Percentiles rank a stretch among this genome's conserved stretches.
Evolutionary conservation across 2,888 invertebrate species (phyloP).

Genomic region (Pristionchus arcanus): DNA sequence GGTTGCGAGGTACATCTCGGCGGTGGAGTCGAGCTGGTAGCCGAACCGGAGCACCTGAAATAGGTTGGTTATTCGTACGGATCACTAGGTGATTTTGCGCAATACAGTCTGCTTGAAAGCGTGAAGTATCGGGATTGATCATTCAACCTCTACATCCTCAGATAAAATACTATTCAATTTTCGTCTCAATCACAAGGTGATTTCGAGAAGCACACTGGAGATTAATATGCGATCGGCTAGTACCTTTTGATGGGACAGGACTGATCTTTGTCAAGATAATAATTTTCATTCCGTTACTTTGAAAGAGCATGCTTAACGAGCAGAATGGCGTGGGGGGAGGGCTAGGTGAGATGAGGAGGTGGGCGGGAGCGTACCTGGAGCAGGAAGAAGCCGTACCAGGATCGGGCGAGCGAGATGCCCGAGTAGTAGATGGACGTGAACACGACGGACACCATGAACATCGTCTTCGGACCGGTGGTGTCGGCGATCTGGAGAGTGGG

Average conservation of each 20-base stretch:
- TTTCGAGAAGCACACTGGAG: no score
- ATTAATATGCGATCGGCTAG: no score
- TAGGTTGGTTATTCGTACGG: not conserved
- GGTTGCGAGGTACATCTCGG: constrained; percentile 79
- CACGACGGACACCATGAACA: constrained; percentile 75
- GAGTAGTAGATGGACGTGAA: constrained; percentile 77
- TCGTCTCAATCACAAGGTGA: not conserved
- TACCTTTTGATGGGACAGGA: no score
- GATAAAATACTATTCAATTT: not conserved
- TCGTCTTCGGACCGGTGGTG: constrained; percentile 74
- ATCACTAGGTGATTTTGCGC: not conserved
- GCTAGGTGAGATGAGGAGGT: no score
- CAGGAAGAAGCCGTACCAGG: constrained; percentile 76
- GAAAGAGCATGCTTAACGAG: no score
- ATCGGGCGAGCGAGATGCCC: constrained; percentile 72
- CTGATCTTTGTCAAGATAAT: no score
- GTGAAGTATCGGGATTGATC: not conserved
- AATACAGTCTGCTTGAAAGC: not conserved
- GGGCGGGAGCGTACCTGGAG: constrained; percentile 66
- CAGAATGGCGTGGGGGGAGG: not conserved
- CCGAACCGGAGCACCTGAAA: constrained; percentile 75
- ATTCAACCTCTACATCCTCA: not conserved
- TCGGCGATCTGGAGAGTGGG: constrained; percentile 75
- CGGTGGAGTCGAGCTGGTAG: constrained; percentile 78
- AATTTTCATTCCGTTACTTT: no score